Evolutionary conservation across 2,113 vertebrate species (phyloP), one percentile per base, ranked within the genome.

Genomic region (Epinephelus moara): DNA sequence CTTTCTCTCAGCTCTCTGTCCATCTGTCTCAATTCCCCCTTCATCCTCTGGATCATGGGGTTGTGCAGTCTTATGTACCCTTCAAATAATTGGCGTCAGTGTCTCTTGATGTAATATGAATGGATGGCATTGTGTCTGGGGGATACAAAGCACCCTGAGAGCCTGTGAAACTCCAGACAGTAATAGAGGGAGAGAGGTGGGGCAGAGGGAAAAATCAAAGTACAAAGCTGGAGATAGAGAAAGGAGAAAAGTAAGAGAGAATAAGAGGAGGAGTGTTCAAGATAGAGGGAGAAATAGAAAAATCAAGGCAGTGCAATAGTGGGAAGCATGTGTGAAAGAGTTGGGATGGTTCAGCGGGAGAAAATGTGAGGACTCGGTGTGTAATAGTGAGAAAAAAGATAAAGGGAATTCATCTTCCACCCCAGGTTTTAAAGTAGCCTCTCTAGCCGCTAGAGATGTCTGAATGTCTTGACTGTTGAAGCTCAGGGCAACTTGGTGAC

Each of bases 51-150:
- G 70, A 84, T 89, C 78, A 70, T 49, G 80, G 81, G 78, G 86
- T 74, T 88, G 79, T 69, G 86, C 77, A 73, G 86, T 79, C 78
- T 80, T 72, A 83, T 89, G 91, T 75, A 85, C 75, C 78, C 91
- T 86, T 85, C 84, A 88, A 61, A 82, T 91, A 91, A 91, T 86
- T 87, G 81, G 85, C 76, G 86, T 89, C 92, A 86, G 76, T 56
- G 81, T 87, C 82, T 63, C 90, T 93, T 91, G 89, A 92, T 92
- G 90, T 91, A 89, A 91, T 90, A 91, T 92, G 91, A 91, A 94
- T 93, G 83, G 83, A 84, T 80, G 81, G 82, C 76, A 90, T 91
- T 91, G 86, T 91, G 81, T 89, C 87, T 86, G 78, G 78, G 72
- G 81, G 88, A 81, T 80, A 84, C 88, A 85, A 74, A 85, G 86